Conservation (phyloP, 1,140 invertebrate species). For the Platorchestia sp. region DNA sequence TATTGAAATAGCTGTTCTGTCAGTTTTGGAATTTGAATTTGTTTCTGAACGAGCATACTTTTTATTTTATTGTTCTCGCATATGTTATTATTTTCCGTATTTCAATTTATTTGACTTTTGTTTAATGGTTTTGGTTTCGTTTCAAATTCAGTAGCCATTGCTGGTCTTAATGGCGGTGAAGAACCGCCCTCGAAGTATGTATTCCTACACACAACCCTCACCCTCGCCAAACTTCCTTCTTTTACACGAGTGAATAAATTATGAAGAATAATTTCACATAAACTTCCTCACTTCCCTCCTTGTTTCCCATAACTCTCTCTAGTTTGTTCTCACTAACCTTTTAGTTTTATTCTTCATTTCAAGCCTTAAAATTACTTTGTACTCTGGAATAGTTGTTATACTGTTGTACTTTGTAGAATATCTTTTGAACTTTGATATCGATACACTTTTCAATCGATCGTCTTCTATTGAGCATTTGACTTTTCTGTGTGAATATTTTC, state of each 20-base stretch:
- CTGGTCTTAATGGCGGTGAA: conserved; percentile 33
- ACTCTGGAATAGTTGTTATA: not conserved
- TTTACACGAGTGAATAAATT: not conserved
- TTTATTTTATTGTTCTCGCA: not conserved
- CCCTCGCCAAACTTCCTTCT: not conserved
- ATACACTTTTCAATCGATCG: not conserved
- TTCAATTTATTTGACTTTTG: not conserved
- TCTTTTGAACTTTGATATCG: not conserved
- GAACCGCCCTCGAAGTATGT: conserved; percentile 1
- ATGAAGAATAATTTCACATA: not conserved
- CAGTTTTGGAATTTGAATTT: not conserved
- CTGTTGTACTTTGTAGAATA: not conserved
- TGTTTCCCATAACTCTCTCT: not conserved
- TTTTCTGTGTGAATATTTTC: not conserved
- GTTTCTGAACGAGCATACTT: not conserved
- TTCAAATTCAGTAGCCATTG: not conserved
- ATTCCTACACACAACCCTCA: not conserved
- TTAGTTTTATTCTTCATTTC: not conserved
- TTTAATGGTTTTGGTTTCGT: not conserved
- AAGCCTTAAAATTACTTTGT: not conserved
- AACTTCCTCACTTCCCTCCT: not conserved
- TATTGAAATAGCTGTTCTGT: too few relatives aligned
- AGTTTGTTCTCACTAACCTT: not conserved
- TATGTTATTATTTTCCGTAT: not conserved
- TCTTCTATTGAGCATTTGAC: not conserved